Base-by-base conservation (phyloP, 1,140 invertebrate species). In the Bombus cullumanus region DNA sequence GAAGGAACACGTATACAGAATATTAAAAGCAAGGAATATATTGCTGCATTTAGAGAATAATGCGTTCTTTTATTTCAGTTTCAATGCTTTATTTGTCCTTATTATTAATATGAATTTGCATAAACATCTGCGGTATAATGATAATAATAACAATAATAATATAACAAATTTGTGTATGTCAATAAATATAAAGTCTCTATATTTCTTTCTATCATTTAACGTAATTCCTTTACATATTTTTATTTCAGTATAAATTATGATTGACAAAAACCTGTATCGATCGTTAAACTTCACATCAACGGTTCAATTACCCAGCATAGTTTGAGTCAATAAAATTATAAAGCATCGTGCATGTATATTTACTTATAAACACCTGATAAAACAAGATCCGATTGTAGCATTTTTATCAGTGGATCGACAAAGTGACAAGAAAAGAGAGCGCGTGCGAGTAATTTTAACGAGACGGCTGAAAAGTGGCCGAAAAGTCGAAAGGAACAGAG, bases 401-500 rank as follows among this genome's bases (percentile, higher is more conserved):
- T 47, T 77, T 68, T 47, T 9, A 47, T 43, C 64, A 25, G 13
- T 22, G 22, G 39, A 41, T 57, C 53, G n/a, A 53, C 71, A 34
- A 43, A 10, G 22, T 37, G 10, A 31, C 34, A 53, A 73, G 69
- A 34, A 53, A 10, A n/a, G 66, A n/a, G 43, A 18, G 34, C 25
- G 66, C 53, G 66, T 37, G 22, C 57, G 43, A n/a, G 53, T 15
- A 13, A 43, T 39, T 82, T 74, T 59, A 64, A 62, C 57, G 71
- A 78, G 39, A n/a, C 57, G 53, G 31, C 34, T 43, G 80, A 74
- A 82, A 74, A 53, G 47, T 73, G 53, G 53, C 39, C 37, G 71
- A 64, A 73, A 81, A 73, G 31, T 78, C 75, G 43, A 71, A 69
- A 79, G 62, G 25, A 75, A n/a, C 37, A 39, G 31, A 31, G 80